Evolutionary conservation across 2,888 invertebrate species (phyloP), one percentile per base, ranked within the genome.

Genomic region (Scaeva pyrastri): DNA sequence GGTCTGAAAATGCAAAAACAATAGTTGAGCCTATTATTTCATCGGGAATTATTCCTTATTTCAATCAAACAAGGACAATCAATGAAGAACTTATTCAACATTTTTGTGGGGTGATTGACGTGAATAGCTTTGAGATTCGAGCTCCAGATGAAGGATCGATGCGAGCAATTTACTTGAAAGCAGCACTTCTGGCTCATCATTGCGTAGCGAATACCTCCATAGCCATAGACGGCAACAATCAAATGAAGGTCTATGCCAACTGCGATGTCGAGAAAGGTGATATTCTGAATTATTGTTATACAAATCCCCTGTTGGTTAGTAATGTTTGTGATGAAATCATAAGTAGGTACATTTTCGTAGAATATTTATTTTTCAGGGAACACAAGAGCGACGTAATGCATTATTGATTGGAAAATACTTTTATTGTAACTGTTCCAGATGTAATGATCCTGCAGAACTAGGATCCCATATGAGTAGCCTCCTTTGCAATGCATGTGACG

Each of bases 401-500:
- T 92, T 97, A 4, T 91, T 93, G 72, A 93, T 94, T 80, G 96
- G 96, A 21, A 97, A 97, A 92, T 96, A 96, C 90, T 97, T 97
- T 89, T 93, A 94, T 87, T 97, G 97, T 89, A 91, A 91, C 0
- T 97, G 97, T 89, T 88, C 89, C 0, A 93, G 96, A 23, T 97
- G 97, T 89, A 89, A 90, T 1, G 97, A 97, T 93, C 93, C 94
- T 4, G 95, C 95, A 0, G 97, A 97, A 91, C 89, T 95, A 76
- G 95, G 94, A 0, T 96, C 96, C 0, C 93, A 95, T 90, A 93
- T 97, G 90, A 96, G 96, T 89, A 92, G 91, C 76, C 89, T 92
- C 12, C 84, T 91, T 4, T 91, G 91, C 62, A 78, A 83, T 0
- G 87, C 71, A 7, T 91, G 91, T n/a, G 48, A 2, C 2, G 12